Evolutionary conservation across 2,888 invertebrate species (phyloP).

Genomic region (Druceiella hillmani): DNA sequence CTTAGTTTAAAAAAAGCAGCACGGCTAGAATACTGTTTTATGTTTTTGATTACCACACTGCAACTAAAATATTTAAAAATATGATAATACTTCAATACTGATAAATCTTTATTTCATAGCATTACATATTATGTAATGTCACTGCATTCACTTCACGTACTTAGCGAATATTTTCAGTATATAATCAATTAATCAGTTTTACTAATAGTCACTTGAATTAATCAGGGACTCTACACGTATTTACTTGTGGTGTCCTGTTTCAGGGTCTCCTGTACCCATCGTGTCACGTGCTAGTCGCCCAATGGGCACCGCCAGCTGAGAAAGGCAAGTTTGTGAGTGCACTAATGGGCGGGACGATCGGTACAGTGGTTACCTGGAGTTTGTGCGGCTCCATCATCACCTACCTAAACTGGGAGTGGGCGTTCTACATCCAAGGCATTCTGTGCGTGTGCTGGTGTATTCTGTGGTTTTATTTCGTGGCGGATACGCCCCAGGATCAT

Average conservation of each 20-base stretch:
- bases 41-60: no score
- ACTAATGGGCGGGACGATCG: slow-evolving; percentile 67
- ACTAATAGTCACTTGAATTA: no score
- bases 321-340: slow-evolving; percentile 68
- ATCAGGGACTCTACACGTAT: no score
- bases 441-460: slow-evolving; percentile 50
- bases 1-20: no score
- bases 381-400: slow-evolving; percentile 60
- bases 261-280: slow-evolving; percentile 60
- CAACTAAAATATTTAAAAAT: no score
- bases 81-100: no score
- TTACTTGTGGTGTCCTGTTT: slow-evolving; percentile 24
- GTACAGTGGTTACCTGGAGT: slow-evolving; percentile 65
- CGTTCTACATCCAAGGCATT: slow-evolving; percentile 59
- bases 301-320: slow-evolving; percentile 71
- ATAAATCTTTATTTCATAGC: no score
- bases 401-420: slow-evolving; percentile 59
- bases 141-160: no score
- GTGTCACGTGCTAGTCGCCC: slow-evolving; percentile 59
- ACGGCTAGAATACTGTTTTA: no score
- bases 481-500: slow-evolving; percentile 59
- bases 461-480: slow-evolving; percentile 58
- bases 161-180: no score
- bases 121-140: no score
- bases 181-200: no score